Conservation (phyloP, 2,113 vertebrate genomes). For the Channa maculata region DNA sequence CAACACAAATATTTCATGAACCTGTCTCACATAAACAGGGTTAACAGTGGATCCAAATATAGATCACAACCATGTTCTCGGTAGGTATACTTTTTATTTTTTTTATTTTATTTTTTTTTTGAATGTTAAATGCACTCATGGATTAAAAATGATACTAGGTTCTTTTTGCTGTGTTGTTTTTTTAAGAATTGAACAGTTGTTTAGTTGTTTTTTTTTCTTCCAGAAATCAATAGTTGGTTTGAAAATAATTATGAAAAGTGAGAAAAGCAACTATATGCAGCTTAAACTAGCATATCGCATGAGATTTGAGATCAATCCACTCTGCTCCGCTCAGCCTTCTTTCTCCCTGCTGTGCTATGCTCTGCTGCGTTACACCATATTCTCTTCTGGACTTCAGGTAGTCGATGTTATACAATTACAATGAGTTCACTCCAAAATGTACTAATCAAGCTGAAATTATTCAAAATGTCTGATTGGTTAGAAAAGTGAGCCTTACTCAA, state of each 20-base stretch:
- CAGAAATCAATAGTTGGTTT: conserved; percentile 6
- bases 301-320: no score
- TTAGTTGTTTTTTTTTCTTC: background rate
- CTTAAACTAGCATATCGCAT: no score
- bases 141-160: conserved; percentile 65
- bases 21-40: conserved; percentile 68
- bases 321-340: no score
- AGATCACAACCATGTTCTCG: conserved; percentile 65
- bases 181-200: conserved; percentile 20
- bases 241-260: background rate
- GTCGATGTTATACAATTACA: no score
- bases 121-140: conserved; percentile 71
- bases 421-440: no score
- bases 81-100: conserved; percentile 48
- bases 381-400: no score
- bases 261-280: background rate
- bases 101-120: conserved; percentile 59
- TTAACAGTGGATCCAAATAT: conserved; percentile 69
- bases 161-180: conserved; percentile 60
- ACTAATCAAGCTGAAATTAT: no score
- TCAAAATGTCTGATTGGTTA: no score
- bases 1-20: conserved; percentile 77
- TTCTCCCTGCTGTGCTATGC: no score
- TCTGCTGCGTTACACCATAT: no score
- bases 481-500: no score